A percentile compares a stretch with the other conserved stretches of the same genome.
Conservation (phyloP, 2,888 invertebrate genomes). For the Gymnoscelis rufifasciata region DNA sequence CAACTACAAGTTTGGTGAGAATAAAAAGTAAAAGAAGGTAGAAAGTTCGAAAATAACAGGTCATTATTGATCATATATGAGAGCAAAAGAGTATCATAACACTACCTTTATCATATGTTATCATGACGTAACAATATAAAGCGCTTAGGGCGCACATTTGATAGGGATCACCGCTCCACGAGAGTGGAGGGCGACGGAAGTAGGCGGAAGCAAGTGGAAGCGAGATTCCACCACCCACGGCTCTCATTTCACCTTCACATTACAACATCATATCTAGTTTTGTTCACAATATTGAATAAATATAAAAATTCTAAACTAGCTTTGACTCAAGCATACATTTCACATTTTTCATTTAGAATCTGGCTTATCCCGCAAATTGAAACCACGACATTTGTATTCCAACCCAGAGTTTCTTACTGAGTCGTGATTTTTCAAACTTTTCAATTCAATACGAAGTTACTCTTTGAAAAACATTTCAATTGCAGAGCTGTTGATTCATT, state of each 20-base stretch:
- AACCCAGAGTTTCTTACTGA: too few species aligned
- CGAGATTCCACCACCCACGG: slow-evolving; percentile 24
- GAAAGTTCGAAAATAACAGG: not conserved
- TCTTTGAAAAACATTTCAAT: slow-evolving; percentile 25
- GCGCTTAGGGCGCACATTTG: slow-evolving; percentile 20
- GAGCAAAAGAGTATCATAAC: not conserved
- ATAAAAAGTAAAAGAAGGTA: too few species aligned
- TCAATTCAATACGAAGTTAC: slow-evolving; percentile 16
- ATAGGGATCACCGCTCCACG: slow-evolving; percentile 23
- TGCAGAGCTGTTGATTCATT: slow-evolving; percentile 35
- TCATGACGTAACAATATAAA: slow-evolving; percentile 23
- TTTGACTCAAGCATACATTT: slow-evolving; percentile 2
- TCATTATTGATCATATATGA: not conserved
- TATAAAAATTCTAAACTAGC: not conserved
- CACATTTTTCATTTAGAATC: not conserved
- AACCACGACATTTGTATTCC: too few species aligned
- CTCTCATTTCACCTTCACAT: slow-evolving; percentile 23
- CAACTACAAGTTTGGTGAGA: too few species aligned
- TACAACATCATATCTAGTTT: slow-evolving; percentile 21
- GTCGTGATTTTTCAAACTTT: too few species aligned
- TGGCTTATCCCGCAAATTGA: too few species aligned
- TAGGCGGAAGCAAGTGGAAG: slow-evolving; percentile 40
- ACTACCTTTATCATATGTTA: slow-evolving; percentile 14
- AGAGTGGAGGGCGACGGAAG: slow-evolving; percentile 34
- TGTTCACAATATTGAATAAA: slow-evolving; percentile 6